Evolutionary conservation across 1,140 invertebrate species (phyloP), one percentile per base, ranked within the genome.

Genomic region (Chionoecetes opilio): DNA sequence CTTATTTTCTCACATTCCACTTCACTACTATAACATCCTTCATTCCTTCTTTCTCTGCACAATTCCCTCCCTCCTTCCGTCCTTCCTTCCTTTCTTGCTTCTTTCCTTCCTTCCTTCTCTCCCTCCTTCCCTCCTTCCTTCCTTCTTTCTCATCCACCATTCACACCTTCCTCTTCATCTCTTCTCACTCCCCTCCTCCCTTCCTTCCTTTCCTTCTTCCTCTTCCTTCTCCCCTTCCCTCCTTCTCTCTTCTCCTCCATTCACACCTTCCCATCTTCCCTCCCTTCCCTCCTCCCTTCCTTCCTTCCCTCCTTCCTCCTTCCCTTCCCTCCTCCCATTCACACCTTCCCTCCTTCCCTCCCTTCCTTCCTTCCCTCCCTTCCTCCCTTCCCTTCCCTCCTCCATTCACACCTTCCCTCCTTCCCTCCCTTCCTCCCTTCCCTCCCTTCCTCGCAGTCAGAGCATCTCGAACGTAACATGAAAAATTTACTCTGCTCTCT

Each of bases 401-500:
- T 32, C 31, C 82, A 29, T 32, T 84, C 82, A 29, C 82, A 29
- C 82, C n/a, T 32, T 84, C 82, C 31, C 26, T 84, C 82, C 31
- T 26, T 84, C 82, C 31, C 82, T 84, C 82, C n/a, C 82, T 26
- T 26, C 41, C 41, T 14, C 31, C 84, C 17, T 32, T 86, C 31
- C 6, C 84, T 86, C n/a, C 11, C 84, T 86, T 32, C 34, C 84
- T 86, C 3, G 2, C 1, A 31, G 2, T 32, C 82, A n/a, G 6
- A 32, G 82, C 82, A 8, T 5, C 41, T 8, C 82, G 82, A 32
- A 84, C 31, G 11, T 14, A 84, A 84, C 21, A 34, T 37, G 29
- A 37, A 86, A 86, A 86, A 35, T 86, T 75, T 75, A 75, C 63
- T 75, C n/a, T 5, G 63, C 21, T 75, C 63, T 75, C 63, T 75